phyloP scores from a whole-genome alignment of 1,140 invertebrate species.

The Sipha flava region DNA sequence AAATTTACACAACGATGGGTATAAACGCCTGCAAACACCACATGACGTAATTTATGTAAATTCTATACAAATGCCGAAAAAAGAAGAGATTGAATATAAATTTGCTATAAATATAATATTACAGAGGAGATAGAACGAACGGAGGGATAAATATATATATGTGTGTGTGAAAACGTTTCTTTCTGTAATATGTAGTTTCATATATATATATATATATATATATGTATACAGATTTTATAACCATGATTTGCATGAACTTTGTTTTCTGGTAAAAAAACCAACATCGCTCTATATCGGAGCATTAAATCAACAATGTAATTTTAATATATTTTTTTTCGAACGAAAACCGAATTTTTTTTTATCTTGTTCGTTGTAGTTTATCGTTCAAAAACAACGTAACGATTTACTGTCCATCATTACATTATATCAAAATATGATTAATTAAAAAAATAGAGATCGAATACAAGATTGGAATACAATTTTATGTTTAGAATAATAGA shows the following conservation, averaged over 20 bases:
- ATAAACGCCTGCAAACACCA: background rate
- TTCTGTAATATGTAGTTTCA: background rate
- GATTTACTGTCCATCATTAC: background rate
- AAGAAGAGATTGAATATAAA: constrained; percentile 17
- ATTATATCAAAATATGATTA: background rate
- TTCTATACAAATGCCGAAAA: background rate
- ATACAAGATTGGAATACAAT: too few relatives aligned
- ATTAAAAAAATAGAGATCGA: too few relatives aligned
- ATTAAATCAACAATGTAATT: background rate
- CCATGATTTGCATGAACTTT: constrained; percentile 14
- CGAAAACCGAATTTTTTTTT: background rate
- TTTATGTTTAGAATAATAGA: too few relatives aligned
- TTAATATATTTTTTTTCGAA: background rate
- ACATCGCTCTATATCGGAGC: background rate
- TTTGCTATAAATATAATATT: constrained; percentile 18
- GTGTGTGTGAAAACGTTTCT: background rate
- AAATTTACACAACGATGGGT: background rate
- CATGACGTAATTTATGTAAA: constrained; percentile 17
- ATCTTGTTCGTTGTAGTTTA: background rate
- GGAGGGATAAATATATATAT: background rate
- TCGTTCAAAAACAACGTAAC: background rate
- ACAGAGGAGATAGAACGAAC: background rate
- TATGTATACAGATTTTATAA: background rate
- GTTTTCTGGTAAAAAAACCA: background rate
- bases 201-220: background rate